Evolutionary conservation across 2,113 vertebrate genomes (phyloP).

Genomic region (Lamprologus sp.): DNA sequence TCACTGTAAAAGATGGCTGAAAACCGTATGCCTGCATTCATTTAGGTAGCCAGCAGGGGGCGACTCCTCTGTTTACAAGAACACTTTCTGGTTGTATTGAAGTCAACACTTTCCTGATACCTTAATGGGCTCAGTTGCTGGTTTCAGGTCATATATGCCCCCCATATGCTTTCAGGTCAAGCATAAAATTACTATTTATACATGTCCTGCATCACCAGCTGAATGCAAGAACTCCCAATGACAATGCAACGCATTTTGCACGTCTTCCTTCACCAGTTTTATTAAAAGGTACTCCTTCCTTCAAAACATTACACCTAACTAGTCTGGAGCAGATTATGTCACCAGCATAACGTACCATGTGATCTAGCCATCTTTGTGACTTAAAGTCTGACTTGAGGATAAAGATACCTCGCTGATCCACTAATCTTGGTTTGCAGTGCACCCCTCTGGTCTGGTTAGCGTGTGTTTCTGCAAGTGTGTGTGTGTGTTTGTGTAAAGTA

Average conservation of each 20-base stretch:
- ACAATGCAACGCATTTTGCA: not conserved
- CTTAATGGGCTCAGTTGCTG: not conserved
- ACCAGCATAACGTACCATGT: not conserved
- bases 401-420: not conserved
- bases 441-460: not conserved
- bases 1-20: not conserved
- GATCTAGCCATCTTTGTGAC: not conserved
- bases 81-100: not conserved
- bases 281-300: not conserved
- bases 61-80: not conserved
- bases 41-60: not conserved
- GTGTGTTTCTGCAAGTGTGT: not conserved
- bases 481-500: not conserved
- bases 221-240: not conserved
- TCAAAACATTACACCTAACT: not conserved
- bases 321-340: not conserved
- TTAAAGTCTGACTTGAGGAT: not conserved
- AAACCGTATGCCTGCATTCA: accelerated
- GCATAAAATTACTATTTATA: not conserved
- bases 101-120: not conserved
- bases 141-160: not conserved
- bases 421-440: not conserved
- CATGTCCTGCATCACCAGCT: not conserved
- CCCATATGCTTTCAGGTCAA: not conserved
- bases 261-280: not conserved